These are phyloP conservation scores for Pocillopora verrucosa DNA, from an alignment of 64 coral and sea anemone genomes.

Conservation along the genomic window DNA sequence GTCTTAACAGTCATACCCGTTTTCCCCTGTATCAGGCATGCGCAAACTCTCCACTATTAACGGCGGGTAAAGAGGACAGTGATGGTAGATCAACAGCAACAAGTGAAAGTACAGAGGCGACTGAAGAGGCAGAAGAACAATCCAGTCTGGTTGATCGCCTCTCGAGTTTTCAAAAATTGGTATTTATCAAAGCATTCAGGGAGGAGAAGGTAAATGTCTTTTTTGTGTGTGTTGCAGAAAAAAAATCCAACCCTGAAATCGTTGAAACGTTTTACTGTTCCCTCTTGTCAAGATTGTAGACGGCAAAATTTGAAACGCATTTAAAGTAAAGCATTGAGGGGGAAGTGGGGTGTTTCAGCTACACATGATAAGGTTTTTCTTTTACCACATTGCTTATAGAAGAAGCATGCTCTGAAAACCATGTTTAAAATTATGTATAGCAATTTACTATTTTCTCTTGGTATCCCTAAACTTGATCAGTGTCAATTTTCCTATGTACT, in stretches of 20 bases:
- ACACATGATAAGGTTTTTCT: too few species aligned
- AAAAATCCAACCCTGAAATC: neutral
- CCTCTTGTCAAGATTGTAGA: too few species aligned
- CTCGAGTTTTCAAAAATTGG: constrained; percentile 83
- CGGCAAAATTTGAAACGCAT: too few species aligned
- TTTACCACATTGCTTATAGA: too few species aligned
- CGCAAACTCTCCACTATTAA: constrained; percentile 53
- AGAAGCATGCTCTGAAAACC: too few species aligned
- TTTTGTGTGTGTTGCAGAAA: neutral
- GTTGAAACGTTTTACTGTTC: too few species aligned
- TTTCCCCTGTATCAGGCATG: constrained; percentile 23
- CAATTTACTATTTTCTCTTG: too few species aligned
- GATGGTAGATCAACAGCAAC: constrained; percentile 38
- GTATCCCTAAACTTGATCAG: too few species aligned
- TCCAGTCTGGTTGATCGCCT: constrained; percentile 57
- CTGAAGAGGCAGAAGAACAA: constrained; percentile 34
- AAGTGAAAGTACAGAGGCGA: constrained; percentile 38
- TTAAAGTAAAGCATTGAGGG: too few species aligned
- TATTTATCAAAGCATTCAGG: constrained; percentile 86
- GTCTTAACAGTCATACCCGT: neutral
- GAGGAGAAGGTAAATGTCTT: constrained; percentile 81
- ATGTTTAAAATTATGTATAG: too few species aligned
- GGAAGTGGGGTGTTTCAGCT: too few species aligned
- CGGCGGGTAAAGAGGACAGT: constrained; percentile 16
- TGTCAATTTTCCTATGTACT: too few species aligned